phyloP scores from a whole-genome alignment of 2,888 invertebrate species.

The Drosophila rubida region DNA sequence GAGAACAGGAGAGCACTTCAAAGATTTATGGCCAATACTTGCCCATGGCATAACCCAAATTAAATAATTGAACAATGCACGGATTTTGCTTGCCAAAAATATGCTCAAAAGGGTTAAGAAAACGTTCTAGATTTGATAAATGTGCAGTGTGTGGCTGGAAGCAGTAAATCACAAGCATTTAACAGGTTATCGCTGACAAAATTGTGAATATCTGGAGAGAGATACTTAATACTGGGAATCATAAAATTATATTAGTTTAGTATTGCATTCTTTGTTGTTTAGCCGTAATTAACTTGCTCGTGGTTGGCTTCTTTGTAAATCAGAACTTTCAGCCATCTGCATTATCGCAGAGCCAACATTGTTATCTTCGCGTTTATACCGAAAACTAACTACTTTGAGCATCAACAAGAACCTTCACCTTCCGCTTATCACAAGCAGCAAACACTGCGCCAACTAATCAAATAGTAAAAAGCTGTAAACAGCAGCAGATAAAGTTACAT shows the following conservation, averaged over 20 bases:
- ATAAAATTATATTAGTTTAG: too few relatives aligned
- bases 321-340: neutral
- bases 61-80: constrained; percentile 59
- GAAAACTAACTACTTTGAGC: neutral
- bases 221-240: too few relatives aligned
- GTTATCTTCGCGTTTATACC: neutral
- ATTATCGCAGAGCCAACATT: neutral
- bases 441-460: constrained; percentile 24
- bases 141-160: constrained; percentile 4
- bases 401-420: neutral
- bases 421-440: constrained; percentile 21
- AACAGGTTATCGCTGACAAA: neutral
- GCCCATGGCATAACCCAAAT: constrained; percentile 44
- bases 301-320: neutral
- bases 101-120: constrained; percentile 4
- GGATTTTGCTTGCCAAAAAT: neutral
- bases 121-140: constrained; percentile 27
- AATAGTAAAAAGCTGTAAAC: constrained; percentile 9
- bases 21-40: constrained; percentile 62
- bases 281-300: neutral
- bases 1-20: constrained; percentile 39
- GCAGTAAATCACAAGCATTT: constrained; percentile 1
- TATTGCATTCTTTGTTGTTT: neutral
- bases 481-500: constrained; percentile 9
- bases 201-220: neutral